Evolutionary conservation across 2,888 invertebrate genomes (phyloP).

Genomic region (Phengaris arion): DNA sequence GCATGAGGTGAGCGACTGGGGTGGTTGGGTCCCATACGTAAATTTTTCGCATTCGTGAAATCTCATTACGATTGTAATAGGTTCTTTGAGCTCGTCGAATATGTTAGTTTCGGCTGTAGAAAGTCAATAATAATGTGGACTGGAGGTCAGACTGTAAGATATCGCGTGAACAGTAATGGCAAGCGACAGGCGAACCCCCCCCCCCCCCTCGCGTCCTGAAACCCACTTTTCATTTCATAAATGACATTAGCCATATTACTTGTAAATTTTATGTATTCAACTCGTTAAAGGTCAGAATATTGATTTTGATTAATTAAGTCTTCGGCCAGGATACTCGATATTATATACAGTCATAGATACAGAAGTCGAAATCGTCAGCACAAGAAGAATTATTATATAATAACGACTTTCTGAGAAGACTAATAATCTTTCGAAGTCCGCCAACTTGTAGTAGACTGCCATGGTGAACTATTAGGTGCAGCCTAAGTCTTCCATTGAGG

Average conservation of each 20-base stretch:
- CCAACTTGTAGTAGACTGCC: no score
- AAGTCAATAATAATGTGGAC: conserved; percentile 63
- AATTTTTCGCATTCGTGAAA: background rate
- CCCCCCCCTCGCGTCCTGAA: conserved; percentile 35
- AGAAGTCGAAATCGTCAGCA: background rate
- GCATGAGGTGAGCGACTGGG: background rate
- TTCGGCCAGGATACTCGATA: background rate
- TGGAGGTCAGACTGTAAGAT: conserved; percentile 63
- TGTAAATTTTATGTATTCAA: background rate
- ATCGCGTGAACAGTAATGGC: conserved; percentile 64
- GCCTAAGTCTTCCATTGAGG: no score
- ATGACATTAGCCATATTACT: conserved; percentile 8
- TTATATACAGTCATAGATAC: background rate
- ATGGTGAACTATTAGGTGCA: no score
- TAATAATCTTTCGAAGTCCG: no score
- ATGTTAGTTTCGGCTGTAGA: conserved; percentile 39
- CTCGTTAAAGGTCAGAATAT: background rate
- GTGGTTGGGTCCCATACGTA: background rate
- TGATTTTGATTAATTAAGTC: background rate
- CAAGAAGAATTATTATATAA: background rate
- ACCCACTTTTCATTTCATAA: conserved; percentile 25
- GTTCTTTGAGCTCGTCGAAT: conserved; percentile 1
- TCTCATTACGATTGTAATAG: background rate
- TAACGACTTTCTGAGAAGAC: no score
- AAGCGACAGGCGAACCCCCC: conserved; percentile 58